Conservation (phyloP, 2,888 invertebrate genomes). For the Idaea dimidiata region DNA sequence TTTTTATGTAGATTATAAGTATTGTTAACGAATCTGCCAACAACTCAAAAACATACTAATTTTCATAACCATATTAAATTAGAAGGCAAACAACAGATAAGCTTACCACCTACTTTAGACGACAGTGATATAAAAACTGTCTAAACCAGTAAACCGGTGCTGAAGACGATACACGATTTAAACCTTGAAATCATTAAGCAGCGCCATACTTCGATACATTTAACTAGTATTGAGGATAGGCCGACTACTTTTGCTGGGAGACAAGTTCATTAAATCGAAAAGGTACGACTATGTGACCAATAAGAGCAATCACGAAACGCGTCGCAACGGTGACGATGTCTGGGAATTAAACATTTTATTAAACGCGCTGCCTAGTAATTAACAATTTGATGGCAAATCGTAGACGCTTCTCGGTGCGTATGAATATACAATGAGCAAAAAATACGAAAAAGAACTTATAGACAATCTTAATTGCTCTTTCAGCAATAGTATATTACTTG, state of each 20-base stretch:
- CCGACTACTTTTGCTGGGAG: slow-evolving; percentile 34
- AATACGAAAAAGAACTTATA: slow-evolving; percentile 19
- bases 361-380: slow-evolving; percentile 55
- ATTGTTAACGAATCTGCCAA: too few species aligned
- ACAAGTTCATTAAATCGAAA: slow-evolving; percentile 59
- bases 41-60: too few species aligned
- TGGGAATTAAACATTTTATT: slow-evolving; percentile 57
- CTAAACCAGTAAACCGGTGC: slow-evolving; percentile 42
- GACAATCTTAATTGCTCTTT: slow-evolving; percentile 5
- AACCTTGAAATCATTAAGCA: slow-evolving; percentile 44
- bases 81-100: not conserved
- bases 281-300: slow-evolving; percentile 41
- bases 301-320: slow-evolving; percentile 54
- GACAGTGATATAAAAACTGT: slow-evolving; percentile 34
- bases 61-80: too few species aligned
- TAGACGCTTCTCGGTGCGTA: slow-evolving; percentile 47
- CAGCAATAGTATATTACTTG: not conserved
- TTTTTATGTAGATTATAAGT: not conserved
- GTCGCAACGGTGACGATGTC: slow-evolving; percentile 42
- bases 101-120: not conserved
- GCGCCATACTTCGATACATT: slow-evolving; percentile 33
- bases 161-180: slow-evolving; percentile 43
- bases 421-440: slow-evolving; percentile 64
- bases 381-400: slow-evolving; percentile 63
- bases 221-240: slow-evolving; percentile 28